Percentiles rank a stretch among this genome's conserved stretches.
phyloP scores from a whole-genome alignment of 2,888 invertebrate species.

The Buathra laborator region DNA sequence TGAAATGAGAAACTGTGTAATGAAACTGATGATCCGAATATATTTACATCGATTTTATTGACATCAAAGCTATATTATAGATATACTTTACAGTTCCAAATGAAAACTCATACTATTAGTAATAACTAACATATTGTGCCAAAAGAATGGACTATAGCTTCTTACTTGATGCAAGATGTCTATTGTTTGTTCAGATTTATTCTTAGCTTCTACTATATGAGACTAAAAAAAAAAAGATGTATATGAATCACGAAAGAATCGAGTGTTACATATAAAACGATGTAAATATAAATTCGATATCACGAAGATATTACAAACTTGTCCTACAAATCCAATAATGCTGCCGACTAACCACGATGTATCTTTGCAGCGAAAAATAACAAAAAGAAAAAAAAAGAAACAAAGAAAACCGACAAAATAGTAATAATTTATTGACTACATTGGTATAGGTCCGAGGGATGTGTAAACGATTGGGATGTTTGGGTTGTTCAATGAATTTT shows the following conservation, averaged over 20 bases:
- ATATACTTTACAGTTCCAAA: slow-evolving; percentile 57
- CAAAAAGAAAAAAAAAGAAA: slow-evolving; percentile 44
- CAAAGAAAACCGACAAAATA: slow-evolving; percentile 76
- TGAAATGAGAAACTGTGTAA: slow-evolving; percentile 11
- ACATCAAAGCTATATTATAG: slow-evolving; percentile 52
- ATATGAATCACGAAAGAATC: slow-evolving; percentile 47
- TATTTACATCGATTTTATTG: slow-evolving; percentile 65
- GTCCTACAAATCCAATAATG: slow-evolving; percentile 82
- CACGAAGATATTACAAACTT: slow-evolving; percentile 74
- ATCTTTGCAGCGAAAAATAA: slow-evolving; percentile 66
- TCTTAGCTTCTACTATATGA: slow-evolving; percentile 61
- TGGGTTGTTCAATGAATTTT: slow-evolving; percentile 80
- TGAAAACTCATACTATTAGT: slow-evolving; percentile 62
- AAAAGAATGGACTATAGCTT: slow-evolving; percentile 54
- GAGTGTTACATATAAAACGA: slow-evolving; percentile 61
- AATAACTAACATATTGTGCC: slow-evolving; percentile 61
- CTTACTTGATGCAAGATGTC: slow-evolving; percentile 40
- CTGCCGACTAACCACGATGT: slow-evolving; percentile 73
- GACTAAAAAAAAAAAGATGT: slow-evolving; percentile 52
- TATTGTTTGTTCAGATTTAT: slow-evolving; percentile 52
- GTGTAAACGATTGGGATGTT: slow-evolving; percentile 67
- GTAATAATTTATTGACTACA: slow-evolving; percentile 82
- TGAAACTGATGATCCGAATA: slow-evolving; percentile 58
- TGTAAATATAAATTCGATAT: slow-evolving; percentile 59
- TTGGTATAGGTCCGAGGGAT: slow-evolving; percentile 68